Conservation (phyloP, 2,113 vertebrate species). For the Colius striatus region DNA sequence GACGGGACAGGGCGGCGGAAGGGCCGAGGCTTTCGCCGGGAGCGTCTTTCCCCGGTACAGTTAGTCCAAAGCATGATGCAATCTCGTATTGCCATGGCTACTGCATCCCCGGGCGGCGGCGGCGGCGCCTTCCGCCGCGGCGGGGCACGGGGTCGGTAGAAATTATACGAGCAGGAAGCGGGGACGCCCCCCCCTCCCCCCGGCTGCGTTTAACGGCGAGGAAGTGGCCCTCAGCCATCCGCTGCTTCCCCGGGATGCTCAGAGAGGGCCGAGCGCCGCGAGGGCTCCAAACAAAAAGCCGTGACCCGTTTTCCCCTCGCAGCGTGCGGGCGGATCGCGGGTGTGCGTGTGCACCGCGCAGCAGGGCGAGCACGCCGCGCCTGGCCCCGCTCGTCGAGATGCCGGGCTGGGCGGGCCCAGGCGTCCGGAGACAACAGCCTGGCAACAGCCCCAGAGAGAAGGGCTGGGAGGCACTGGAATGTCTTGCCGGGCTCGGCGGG, state of each 20-base stretch:
- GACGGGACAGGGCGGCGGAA: background rate
- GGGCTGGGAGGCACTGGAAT: background rate
- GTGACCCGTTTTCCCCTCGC: background rate
- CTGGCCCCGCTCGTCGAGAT: background rate
- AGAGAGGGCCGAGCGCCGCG: background rate
- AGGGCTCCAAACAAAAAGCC: fast-evolving
- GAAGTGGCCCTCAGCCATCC: background rate
- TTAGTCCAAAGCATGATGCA: slow-evolving; percentile 39
- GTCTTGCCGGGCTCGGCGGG: background rate
- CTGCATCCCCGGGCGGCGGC: slow-evolving; percentile 21
- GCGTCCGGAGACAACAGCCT: too few relatives aligned
- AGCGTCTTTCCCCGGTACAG: background rate
- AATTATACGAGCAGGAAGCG: background rate
- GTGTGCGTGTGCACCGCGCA: background rate
- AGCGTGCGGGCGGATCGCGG: too few relatives aligned
- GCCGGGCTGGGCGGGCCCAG: background rate
- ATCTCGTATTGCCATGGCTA: slow-evolving; percentile 53
- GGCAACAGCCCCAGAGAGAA: background rate
- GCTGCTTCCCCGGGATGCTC: background rate
- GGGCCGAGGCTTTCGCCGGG: background rate
- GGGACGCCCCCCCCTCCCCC: background rate
- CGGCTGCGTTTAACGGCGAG: background rate
- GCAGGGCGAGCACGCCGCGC: background rate
- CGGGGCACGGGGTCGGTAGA: background rate
- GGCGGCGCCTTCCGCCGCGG: background rate